Conservation (phyloP, 1,140 invertebrate species). For the Calephelis virginiensis region DNA sequence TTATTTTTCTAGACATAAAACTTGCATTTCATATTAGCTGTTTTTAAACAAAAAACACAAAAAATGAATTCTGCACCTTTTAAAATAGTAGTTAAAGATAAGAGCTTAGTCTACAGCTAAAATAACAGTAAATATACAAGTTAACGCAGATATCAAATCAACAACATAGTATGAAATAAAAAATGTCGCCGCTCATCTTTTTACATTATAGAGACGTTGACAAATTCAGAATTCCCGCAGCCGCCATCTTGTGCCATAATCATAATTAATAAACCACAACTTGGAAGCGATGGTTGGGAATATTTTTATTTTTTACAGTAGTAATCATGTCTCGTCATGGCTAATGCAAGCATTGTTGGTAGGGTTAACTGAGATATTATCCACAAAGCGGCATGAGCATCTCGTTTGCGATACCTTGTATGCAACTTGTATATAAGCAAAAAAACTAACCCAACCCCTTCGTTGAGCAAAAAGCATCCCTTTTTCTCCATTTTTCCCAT, state of each 20-base stretch:
- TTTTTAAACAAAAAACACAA: too few relatives aligned
- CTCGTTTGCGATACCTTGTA: slow-evolving; percentile 6
- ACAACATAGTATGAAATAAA: not conserved
- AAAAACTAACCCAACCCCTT: too few relatives aligned
- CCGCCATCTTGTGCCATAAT: not conserved
- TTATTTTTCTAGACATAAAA: too few relatives aligned
- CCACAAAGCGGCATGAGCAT: slow-evolving; percentile 1
- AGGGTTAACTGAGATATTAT: slow-evolving; percentile 1
- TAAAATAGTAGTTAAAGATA: too few relatives aligned
- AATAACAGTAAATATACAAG: not conserved
- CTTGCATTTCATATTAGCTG: too few relatives aligned
- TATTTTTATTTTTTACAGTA: slow-evolving; percentile 11
- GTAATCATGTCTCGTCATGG: slow-evolving; percentile 12
- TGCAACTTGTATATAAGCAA: not conserved
- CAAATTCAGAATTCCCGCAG: slow-evolving; percentile 1
- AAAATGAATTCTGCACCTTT: too few relatives aligned
- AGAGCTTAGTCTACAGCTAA: too few relatives aligned
- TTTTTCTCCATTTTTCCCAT: too few relatives aligned
- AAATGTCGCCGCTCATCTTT: not conserved
- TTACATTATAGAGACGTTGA: slow-evolving; percentile 5
- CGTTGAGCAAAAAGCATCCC: too few relatives aligned
- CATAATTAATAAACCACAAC: slow-evolving; percentile 17
- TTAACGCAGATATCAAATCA: not conserved
- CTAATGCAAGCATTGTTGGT: slow-evolving; percentile 7
- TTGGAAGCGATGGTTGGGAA: slow-evolving; percentile 3